phyloP scores from a whole-genome alignment of 64 coral and sea anemone genomes.

The Acropora tenuis region DNA sequence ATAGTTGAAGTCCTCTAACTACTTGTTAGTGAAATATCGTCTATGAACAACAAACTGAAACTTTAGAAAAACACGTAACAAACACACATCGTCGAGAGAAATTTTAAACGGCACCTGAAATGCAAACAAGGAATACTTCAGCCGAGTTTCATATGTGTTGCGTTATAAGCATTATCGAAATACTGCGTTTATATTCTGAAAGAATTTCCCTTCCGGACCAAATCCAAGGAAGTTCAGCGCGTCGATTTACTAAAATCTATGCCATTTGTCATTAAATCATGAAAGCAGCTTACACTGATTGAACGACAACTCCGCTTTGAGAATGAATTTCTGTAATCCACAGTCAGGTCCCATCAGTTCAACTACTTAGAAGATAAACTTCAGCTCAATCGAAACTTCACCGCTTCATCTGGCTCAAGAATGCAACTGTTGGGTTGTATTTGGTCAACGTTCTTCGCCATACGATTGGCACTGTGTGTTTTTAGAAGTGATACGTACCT shows the following conservation, averaged over 20 bases:
- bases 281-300: neutral
- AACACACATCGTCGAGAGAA: neutral
- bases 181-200: neutral
- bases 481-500: slow-evolving; percentile 15
- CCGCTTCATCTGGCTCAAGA: neutral
- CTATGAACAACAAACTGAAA: neutral
- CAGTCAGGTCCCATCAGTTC: neutral
- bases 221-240: neutral
- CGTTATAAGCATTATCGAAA: neutral
- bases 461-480: neutral
- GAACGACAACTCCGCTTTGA: neutral
- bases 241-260: neutral
- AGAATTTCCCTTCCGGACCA: neutral
- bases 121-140: neutral
- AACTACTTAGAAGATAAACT: neutral
- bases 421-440: neutral
- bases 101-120: slow-evolving; percentile 3
- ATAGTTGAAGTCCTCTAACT: neutral
- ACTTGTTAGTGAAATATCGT: neutral
- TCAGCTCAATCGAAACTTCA: neutral
- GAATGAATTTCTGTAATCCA: neutral
- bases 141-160: neutral
- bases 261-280: neutral
- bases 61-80: neutral
- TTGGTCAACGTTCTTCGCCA: neutral